A percentile compares a stretch with the other conserved stretches of the same genome.
These are phyloP conservation scores for Pelecanus crispus DNA, from an alignment of 2,113 vertebrate genomes.

Conservation along the genomic window DNA sequence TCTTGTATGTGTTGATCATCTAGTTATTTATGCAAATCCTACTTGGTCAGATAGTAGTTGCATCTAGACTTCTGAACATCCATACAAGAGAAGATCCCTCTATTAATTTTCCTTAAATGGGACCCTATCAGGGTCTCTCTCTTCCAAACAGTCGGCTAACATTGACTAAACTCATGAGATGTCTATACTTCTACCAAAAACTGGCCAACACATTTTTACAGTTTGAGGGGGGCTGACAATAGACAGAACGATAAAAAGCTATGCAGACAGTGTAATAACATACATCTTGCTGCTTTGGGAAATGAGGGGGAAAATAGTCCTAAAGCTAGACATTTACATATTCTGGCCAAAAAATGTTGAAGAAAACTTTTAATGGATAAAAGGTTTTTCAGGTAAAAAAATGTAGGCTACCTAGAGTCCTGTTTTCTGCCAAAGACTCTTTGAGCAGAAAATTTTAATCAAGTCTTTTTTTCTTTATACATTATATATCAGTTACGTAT, in stretches of 20 bases:
- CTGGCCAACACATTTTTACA: not conserved
- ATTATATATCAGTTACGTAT: not conserved
- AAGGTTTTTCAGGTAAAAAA: not conserved
- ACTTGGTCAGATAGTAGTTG: not conserved
- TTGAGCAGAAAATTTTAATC: not conserved
- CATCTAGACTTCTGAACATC: not conserved
- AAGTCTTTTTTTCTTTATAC: not conserved
- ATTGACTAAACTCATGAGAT: not conserved
- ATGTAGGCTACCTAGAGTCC: not conserved
- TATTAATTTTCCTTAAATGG: not conserved
- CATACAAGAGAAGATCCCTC: not conserved
- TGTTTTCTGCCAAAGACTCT: not conserved
- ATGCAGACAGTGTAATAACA: not conserved
- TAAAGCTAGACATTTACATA: not conserved
- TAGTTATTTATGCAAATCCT: not conserved
- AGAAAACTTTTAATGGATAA: not conserved
- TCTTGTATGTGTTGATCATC: not conserved
- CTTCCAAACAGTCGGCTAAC: not conserved
- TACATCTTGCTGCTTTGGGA: not conserved
- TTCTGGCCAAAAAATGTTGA: not conserved
- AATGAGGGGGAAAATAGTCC: not conserved
- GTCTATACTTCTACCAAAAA: not conserved
- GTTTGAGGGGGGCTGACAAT: not conserved
- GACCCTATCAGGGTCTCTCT: not conserved
- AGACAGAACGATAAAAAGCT: not conserved